Evolutionary conservation across 2,888 invertebrate species (phyloP), one percentile per base, ranked within the genome.

Genomic region (Tenthredo distinguenda): DNA sequence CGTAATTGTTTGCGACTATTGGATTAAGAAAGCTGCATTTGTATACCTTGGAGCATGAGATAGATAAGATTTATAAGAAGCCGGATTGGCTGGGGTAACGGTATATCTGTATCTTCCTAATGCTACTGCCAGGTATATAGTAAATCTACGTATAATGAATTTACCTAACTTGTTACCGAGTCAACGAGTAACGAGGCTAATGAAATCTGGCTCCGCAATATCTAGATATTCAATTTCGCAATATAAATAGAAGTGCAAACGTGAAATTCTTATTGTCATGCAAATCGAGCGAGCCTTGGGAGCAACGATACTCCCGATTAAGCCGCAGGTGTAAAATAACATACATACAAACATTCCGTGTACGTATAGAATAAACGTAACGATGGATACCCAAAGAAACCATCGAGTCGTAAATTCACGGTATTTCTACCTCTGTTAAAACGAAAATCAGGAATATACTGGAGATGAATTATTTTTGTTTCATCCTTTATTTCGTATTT

Each of bases 261-360:
- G 55, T 58, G 81, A 81, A 81, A 81, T 81, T 81, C 58, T 81
- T 81, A 81, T 81, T 62, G 58, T 81, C 58, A 81, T 81, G 81
- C 58, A 81, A 81, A 81, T 81, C n/a, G 47, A 55, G 40, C 34
- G 37, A 62, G 40, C 18, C 81, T 37, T 37, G 81, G n/a, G 58
- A 81, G 40, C n/a, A 62, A 62, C 81, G 81, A 81, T 62, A 81
- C 37, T 62, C 50, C 21, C 81, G 40, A 81, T 81, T 81, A 81
- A 81, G 15, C 58, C 37, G 21, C 31, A 26, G n/a, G 18, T 34
- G 34, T 15, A 68, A 37, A n/a, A 37, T n/a, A 37, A 40, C 34
- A 37, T 21, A 72, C 40, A 40, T 26, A 12, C 31, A 65, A 6
- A 65, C 65, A 26, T 58, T 12, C 58, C 7, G 7, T 15, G 5